These are phyloP conservation scores for Hofmannophila pseudospretella DNA, from an alignment of 2,888 invertebrate genomes.

Conservation along the genomic window DNA sequence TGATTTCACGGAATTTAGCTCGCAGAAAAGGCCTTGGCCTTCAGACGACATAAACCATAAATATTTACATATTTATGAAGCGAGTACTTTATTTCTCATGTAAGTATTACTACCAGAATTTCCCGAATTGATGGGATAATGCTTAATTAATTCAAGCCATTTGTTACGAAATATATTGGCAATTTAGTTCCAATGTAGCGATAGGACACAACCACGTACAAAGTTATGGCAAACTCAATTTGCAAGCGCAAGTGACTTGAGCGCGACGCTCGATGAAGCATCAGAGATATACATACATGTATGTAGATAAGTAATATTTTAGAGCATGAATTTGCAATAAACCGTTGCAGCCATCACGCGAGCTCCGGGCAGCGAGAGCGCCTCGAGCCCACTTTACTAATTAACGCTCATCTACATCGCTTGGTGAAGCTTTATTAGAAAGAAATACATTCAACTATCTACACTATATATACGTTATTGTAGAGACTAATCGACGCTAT, in stretches of 20 bases:
- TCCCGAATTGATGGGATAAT: too few species aligned
- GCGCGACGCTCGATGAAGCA: slow-evolving; percentile 21
- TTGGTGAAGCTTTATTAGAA: slow-evolving; percentile 4
- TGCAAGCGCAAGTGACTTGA: slow-evolving; percentile 8
- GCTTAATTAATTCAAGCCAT: too few species aligned
- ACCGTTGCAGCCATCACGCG: slow-evolving; percentile 44
- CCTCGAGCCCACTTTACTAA: slow-evolving; percentile 55
- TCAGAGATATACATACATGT: slow-evolving; percentile 24
- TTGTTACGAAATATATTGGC: too few species aligned
- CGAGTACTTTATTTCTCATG: too few species aligned
- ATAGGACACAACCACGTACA: not conserved
- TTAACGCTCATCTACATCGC: slow-evolving; percentile 37
- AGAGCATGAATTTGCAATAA: slow-evolving; percentile 39
- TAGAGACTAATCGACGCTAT: too few species aligned
- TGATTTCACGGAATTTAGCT: slow-evolving; percentile 7
- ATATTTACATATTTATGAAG: not conserved
- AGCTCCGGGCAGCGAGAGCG: slow-evolving; percentile 41
- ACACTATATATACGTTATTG: too few species aligned
- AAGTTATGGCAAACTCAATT: slow-evolving; percentile 5
- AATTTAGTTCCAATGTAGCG: too few species aligned
- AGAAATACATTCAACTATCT: not conserved
- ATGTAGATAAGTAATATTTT: slow-evolving; percentile 14
- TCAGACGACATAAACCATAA: not conserved
- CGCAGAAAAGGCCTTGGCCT: slow-evolving; percentile 8
- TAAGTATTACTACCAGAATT: too few species aligned